Percentiles rank a stretch among this genome's conserved stretches.
Conservation (phyloP, 2,113 vertebrate genomes). For the Saimiri boliviensis region DNA sequence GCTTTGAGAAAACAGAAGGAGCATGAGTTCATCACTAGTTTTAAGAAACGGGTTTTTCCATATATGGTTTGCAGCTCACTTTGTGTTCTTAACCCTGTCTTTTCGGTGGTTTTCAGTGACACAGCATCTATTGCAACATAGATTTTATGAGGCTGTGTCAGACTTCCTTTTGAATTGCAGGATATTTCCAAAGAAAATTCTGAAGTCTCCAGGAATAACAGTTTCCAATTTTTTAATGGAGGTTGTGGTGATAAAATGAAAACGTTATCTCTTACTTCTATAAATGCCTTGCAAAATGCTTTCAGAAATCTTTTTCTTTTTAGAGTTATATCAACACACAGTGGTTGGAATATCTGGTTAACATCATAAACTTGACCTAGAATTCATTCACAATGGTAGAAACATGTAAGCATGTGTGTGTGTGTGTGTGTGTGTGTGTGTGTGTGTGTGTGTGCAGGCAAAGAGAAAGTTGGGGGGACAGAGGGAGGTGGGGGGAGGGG, state of each 20-base stretch:
- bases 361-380: neutral
- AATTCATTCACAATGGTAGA: neutral
- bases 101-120: slow-evolving; percentile 12
- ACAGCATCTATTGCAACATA: slow-evolving; percentile 7
- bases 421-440: neutral
- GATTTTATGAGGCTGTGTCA: neutral
- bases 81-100: slow-evolving; percentile 47
- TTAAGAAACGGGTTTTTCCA: slow-evolving; percentile 53
- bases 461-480: too few relatives aligned
- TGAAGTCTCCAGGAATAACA: slow-evolving; percentile 47
- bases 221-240: slow-evolving; percentile 19
- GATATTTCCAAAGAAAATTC: slow-evolving; percentile 27
- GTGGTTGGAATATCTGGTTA: neutral
- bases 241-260: slow-evolving; percentile 22
- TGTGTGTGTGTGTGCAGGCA: neutral
- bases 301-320: neutral
- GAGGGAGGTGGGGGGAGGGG: neutral
- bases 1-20: slow-evolving; percentile 18
- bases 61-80: slow-evolving; percentile 63
- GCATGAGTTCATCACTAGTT: slow-evolving; percentile 17
- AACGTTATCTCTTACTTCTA: neutral
- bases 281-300: slow-evolving; percentile 1
- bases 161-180: neutral
- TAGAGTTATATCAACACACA: neutral
- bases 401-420: too few relatives aligned